These are phyloP conservation scores for Etia nguti DNA, from an alignment of 2,113 vertebrate species.

Conservation along the genomic window DNA sequence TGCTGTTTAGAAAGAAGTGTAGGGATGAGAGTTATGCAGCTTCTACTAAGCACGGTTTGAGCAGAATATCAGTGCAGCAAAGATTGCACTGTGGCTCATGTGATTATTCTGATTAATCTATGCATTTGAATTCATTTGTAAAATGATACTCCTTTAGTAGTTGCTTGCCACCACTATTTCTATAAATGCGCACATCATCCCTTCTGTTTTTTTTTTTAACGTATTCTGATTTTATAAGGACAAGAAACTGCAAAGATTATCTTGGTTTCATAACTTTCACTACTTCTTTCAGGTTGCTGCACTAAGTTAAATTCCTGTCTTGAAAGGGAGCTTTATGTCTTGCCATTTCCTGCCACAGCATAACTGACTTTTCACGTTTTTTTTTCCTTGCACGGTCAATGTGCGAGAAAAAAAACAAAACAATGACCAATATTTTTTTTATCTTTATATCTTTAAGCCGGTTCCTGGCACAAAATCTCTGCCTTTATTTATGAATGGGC, in stretches of 20 bases:
- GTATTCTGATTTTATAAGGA: background rate
- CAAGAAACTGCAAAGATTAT: background rate
- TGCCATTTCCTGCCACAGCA: background rate
- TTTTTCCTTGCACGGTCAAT: background rate
- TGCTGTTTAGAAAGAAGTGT: background rate
- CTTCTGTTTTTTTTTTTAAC: background rate
- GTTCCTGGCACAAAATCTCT: background rate
- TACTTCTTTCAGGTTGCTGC: background rate
- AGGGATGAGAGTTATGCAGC: background rate
- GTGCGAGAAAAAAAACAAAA: background rate
- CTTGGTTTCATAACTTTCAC: background rate
- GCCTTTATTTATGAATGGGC: background rate
- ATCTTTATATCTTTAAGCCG: background rate
- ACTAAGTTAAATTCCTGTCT: background rate
- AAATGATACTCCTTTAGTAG: background rate
- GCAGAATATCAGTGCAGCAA: background rate
- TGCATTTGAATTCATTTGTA: background rate
- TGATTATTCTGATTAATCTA: background rate
- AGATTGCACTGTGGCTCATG: background rate
- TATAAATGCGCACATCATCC: background rate
- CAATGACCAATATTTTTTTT: background rate
- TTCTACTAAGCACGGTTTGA: background rate
- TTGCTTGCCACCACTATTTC: background rate
- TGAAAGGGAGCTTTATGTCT: background rate
- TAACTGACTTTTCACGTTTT: background rate